A percentile compares a stretch with the other conserved stretches of the same genome.
Conservation (phyloP, 2,113 vertebrate species). For the Syngnathus floridae region DNA sequence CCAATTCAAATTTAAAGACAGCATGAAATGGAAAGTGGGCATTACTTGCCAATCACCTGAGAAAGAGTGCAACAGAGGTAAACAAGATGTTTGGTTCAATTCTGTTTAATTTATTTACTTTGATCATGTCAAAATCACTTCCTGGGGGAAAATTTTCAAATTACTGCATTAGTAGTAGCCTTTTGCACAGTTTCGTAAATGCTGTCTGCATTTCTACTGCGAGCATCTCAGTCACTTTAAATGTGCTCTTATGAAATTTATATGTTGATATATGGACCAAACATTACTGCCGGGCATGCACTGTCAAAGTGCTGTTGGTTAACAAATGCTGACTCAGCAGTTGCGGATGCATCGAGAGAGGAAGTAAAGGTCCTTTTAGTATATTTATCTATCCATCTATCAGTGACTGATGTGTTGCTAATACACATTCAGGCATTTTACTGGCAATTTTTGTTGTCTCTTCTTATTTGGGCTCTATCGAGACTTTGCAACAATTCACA, state of each 20-base stretch:
- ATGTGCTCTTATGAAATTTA: neutral
- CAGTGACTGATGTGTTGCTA: neutral
- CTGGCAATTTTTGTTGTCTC: neutral
- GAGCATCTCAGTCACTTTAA: neutral
- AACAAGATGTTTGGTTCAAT: neutral
- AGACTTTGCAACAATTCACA: neutral
- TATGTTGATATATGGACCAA: neutral
- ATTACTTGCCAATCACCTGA: conserved; percentile 10
- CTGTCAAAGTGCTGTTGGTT: conserved; percentile 7
- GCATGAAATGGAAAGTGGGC: conserved; percentile 22
- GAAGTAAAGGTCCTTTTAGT: conserved; percentile 6
- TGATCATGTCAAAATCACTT: neutral
- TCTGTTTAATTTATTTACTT: neutral
- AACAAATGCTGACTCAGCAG: conserved; percentile 6
- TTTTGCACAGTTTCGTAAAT: neutral
- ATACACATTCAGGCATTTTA: neutral
- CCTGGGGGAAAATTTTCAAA: neutral
- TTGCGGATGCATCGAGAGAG: conserved; percentile 1
- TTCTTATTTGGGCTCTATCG: neutral
- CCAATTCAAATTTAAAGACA: conserved; percentile 30
- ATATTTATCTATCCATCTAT: neutral
- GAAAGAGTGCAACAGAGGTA: neutral
- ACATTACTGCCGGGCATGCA: neutral
- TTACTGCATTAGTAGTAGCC: neutral
- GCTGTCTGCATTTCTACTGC: neutral